These are phyloP conservation scores for Natrix natrix DNA, from an alignment of 2,797 vertebrate genomes.

Conservation along the genomic window DNA sequence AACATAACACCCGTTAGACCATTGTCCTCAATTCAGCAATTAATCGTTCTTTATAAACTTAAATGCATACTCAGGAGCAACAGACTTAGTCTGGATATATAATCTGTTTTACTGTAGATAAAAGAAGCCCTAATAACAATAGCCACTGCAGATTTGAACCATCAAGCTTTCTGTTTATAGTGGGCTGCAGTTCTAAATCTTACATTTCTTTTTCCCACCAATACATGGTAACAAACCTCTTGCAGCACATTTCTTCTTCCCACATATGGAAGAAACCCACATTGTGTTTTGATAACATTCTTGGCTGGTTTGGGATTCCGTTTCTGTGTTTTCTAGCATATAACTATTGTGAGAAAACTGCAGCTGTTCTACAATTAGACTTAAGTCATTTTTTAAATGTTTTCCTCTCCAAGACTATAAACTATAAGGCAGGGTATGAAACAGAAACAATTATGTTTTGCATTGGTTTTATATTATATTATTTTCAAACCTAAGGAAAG, in stretches of 20 bases:
- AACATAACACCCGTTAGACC: background rate
- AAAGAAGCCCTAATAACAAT: background rate
- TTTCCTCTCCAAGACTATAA: background rate
- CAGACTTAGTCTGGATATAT: background rate
- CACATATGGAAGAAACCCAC: background rate
- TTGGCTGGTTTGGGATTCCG: background rate
- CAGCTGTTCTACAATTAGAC: background rate
- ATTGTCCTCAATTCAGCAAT: background rate
- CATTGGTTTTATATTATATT: slow-evolving; percentile 26
- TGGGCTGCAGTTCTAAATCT: background rate
- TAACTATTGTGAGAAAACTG: background rate
- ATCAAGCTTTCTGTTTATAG: background rate
- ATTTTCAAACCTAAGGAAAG: slow-evolving; percentile 13
- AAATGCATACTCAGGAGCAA: background rate
- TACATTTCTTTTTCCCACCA: background rate
- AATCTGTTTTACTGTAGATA: background rate
- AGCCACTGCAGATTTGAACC: background rate
- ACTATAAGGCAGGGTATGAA: slow-evolving; percentile 10
- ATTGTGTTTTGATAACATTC: background rate
- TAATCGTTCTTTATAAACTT: background rate
- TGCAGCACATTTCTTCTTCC: background rate
- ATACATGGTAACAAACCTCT: background rate
- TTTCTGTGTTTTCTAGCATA: background rate
- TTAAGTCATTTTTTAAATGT: background rate
- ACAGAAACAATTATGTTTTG: slow-evolving; percentile 9